These are phyloP conservation scores for Simalia tracyae DNA, from an alignment of 2,797 vertebrate species.

Conservation along the genomic window DNA sequence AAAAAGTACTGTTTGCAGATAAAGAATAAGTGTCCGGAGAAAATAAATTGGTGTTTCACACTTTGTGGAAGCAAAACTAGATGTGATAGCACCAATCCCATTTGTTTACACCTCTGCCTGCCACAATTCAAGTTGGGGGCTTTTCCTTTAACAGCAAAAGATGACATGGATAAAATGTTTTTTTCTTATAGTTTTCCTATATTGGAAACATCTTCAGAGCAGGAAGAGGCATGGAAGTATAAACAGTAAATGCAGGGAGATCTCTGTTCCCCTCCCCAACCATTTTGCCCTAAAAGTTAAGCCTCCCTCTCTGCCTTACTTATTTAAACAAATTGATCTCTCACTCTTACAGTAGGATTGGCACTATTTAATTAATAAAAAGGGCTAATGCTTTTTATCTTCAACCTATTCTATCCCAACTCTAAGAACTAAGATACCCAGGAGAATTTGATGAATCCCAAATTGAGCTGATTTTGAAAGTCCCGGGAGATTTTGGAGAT, in stretches of 20 bases:
- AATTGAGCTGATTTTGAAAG: not conserved
- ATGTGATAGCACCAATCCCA: not conserved
- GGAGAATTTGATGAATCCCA: not conserved
- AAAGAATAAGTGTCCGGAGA: conserved; percentile 47
- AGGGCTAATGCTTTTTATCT: not conserved
- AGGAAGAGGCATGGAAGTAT: not conserved
- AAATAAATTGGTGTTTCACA: conserved; percentile 58
- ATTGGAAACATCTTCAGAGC: not conserved
- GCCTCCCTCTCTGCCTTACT: not conserved
- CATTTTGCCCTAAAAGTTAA: not conserved
- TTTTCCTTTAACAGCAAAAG: not conserved
- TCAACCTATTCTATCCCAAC: not conserved
- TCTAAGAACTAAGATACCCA: not conserved
- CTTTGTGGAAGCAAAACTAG: conserved; percentile 3
- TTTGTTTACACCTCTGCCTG: not conserved
- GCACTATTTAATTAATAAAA: not conserved
- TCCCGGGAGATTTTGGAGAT: not conserved
- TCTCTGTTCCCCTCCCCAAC: not conserved
- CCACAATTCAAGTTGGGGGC: not conserved
- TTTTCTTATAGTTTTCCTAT: not conserved
- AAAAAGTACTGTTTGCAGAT: conserved; percentile 21
- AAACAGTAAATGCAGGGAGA: not conserved
- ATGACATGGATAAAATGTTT: not conserved
- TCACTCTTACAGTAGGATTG: not conserved
- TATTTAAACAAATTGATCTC: not conserved